Evolutionary conservation across 2,888 invertebrate genomes (phyloP), one percentile per base, ranked within the genome.

Genomic region (Eulithis prunata): DNA sequence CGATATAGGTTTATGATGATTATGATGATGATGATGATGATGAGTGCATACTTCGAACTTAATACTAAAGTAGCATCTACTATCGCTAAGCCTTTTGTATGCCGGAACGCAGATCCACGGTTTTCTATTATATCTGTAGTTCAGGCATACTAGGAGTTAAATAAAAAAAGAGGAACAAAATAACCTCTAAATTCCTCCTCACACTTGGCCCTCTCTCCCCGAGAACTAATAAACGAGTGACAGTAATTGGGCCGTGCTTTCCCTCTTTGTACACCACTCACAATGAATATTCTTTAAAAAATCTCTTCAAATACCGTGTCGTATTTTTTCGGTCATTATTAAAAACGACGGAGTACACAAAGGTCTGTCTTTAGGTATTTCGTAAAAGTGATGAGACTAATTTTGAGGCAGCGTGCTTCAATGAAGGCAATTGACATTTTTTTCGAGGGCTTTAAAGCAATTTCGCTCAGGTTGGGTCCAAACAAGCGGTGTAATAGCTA

Each of bases 171-270:
- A 60, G 53, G 64, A 65, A 72, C 10, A 3, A 14, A 47, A 49
- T 21, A 69, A 54, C 69, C 47, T 59, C 64, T 53, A 64, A 46
- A 58, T 63, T 58, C 65, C 28, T 56, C 62, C 66, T 71, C 58
- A 69, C 62, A 60, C 71, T 75, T 70, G 32, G 72, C 66, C 58
- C 62, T 56, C 72, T 63, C 71, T 71, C 71, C 76, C 75, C 74
- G 71, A 76, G 77, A 82, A 86, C 84, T 87, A 87, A 89, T 87
- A 89, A 89, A 86, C 84, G 87, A 82, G 82, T 86, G 87, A 89
- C 89, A 87, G 86, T 89, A 89, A 90, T 89, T 89, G 88, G 86
- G 83, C 78, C 74, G 78, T 80, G 80, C 78, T 77, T 70, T 76
- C 77, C 76, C 78, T 80, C 79, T 76, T 78, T 76, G 77, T 75